These are phyloP conservation scores for Brevimyrus niger DNA, from an alignment of 2,113 vertebrate species.

Conservation along the genomic window DNA sequence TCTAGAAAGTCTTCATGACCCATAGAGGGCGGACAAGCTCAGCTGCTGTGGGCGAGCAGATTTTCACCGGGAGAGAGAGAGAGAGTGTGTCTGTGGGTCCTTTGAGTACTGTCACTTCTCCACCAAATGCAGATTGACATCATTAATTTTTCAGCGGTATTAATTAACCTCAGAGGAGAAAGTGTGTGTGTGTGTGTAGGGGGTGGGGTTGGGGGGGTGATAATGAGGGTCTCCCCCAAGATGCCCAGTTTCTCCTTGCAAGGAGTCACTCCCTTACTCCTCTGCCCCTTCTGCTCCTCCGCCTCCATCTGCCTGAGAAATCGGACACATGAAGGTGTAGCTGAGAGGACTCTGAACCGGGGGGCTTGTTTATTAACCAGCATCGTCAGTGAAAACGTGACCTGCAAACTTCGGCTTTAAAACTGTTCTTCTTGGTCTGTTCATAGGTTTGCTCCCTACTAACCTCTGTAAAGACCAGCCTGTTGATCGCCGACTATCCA, in stretches of 20 bases:
- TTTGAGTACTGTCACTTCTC: neutral
- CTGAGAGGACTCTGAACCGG: neutral
- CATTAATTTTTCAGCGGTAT: constrained; percentile 26
- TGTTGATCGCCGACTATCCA: neutral
- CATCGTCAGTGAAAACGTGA: neutral
- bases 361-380: neutral
- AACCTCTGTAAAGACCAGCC: neutral
- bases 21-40: neutral
- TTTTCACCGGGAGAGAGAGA: neutral
- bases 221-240: neutral
- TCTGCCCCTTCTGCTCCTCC: neutral
- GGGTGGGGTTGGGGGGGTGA: neutral
- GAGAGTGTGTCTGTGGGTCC: neutral
- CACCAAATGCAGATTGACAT: constrained; percentile 14
- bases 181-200: neutral
- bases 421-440: neutral
- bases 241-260: neutral
- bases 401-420: neutral
- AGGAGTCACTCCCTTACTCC: neutral
- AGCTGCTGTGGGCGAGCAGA: neutral
- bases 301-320: neutral
- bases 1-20: neutral
- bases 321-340: neutral
- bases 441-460: neutral
- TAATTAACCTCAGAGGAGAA: constrained; percentile 21